Evolutionary conservation across 2,888 invertebrate genomes (phyloP), one percentile per base, ranked within the genome.

Genomic region (Trichopoda pennipes): DNA sequence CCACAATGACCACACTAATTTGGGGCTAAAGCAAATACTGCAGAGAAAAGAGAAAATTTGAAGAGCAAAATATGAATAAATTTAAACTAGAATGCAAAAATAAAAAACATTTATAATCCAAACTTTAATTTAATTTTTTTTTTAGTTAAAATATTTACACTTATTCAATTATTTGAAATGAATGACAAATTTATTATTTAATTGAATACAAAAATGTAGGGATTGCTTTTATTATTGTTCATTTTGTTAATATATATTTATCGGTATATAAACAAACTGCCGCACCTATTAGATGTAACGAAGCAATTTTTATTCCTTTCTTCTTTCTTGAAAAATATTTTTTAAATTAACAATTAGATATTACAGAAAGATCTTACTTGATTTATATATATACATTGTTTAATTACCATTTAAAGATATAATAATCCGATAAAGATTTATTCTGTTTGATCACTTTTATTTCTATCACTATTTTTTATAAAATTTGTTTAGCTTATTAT

Each of bases 261-360:
- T 21, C n/a, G n/a, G 16, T 28, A 44, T 28, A 64, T 38, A 51
- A 63, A 70, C 23, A 55, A 78, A 72, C 42, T 58, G 78, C 79
- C 76, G 81, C 81, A 79, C 73, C 81, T 83, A 82, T n/a, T n/a
- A n/a, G n/a, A n/a, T n/a, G n/a, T 68, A 68, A 78, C 58, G 21
- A 60, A 68, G 81, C 68, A 77, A n/a, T 44, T 28, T 77, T 80
- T 70, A 70, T 73, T 79, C n/a, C 6, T 49, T 14, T 64, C 7
- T 51, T 23, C 38, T 38, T 38, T 38, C 12, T 42, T 17, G 38
- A 58, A 28, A 63, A 49, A 64, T 1, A 23, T 35, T 51, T 35
- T 10, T 21, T 44, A 21, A 44, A 4, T 73, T 79, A 32, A 55
- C 6, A 28, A 32, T 58, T 75, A 17, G n/a, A n/a, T n/a, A n/a